phyloP scores from a whole-genome alignment of 2,888 invertebrate species.

The Drosophila putrida region DNA sequence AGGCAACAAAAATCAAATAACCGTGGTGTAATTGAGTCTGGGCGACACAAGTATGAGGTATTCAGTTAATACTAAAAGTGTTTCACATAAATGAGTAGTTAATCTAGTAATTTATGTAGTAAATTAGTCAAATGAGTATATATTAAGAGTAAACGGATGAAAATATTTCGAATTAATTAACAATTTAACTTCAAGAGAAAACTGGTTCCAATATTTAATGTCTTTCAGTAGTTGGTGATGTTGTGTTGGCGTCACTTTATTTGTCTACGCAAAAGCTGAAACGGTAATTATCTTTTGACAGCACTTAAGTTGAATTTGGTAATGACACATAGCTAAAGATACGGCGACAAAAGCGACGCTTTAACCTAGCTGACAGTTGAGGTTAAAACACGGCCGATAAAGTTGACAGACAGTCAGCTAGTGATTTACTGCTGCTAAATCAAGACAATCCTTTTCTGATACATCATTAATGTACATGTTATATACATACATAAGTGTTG shows the following conservation, averaged over 20 bases:
- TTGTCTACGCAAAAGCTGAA: constrained; percentile 55
- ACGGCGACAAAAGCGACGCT: constrained; percentile 64
- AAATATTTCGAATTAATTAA: constrained; percentile 49
- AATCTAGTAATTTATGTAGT: neutral
- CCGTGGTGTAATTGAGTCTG: neutral
- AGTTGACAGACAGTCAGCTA: constrained; percentile 67
- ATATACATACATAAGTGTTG: neutral
- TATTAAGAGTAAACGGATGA: constrained; percentile 1
- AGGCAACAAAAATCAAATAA: neutral
- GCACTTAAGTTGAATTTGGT: constrained; percentile 76
- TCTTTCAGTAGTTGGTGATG: constrained; percentile 7
- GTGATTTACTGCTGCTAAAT: constrained; percentile 18
- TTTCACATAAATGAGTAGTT: neutral
- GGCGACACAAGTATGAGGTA: neutral
- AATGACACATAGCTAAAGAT: constrained; percentile 68
- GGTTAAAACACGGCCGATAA: constrained; percentile 81
- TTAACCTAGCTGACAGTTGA: constrained; percentile 74
- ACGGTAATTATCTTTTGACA: constrained; percentile 80
- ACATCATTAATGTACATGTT: neutral
- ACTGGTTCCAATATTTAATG: constrained; percentile 51
- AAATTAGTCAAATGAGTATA: neutral
- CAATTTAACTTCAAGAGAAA: constrained; percentile 32
- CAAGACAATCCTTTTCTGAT: constrained; percentile 6
- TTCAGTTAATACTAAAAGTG: neutral
- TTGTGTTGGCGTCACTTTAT: constrained; percentile 55